Evolutionary conservation across 2,797 vertebrate species (phyloP).

Genomic region (Acrossocheilus fasciatus): DNA sequence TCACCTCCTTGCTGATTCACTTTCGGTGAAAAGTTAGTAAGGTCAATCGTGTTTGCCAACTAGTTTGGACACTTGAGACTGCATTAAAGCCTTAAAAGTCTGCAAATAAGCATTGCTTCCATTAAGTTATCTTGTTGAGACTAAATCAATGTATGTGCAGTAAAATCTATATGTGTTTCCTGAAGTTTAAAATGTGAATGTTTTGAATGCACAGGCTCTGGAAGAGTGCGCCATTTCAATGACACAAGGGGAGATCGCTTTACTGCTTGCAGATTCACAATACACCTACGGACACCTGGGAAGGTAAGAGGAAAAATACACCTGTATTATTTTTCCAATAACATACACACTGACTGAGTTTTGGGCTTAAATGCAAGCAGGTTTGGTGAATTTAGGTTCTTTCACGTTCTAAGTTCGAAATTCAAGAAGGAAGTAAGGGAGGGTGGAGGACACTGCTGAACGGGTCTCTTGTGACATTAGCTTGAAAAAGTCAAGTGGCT

Average conservation of each 20-base stretch:
- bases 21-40: conserved; percentile 8
- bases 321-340: not conserved
- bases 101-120: not conserved
- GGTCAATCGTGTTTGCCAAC: conserved; percentile 6
- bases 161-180: conserved; percentile 3
- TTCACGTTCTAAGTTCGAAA: conserved; percentile 15
- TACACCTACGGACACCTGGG: conserved; percentile 82
- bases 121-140: not conserved
- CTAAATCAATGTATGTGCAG: not conserved
- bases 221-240: conserved; percentile 84
- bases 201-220: conserved; percentile 76
- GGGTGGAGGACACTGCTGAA: conserved; percentile 22
- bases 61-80: not conserved
- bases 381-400: not conserved
- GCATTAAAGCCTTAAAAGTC: conserved; percentile 1
- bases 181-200: conserved; percentile 21
- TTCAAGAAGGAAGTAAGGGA: not conserved
- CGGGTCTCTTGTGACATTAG: conserved; percentile 46
- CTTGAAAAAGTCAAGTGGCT: conserved; percentile 46
- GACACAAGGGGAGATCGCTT: conserved; percentile 79
- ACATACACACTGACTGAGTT: not conserved
- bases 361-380: not conserved
- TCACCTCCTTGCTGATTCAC: conserved; percentile 27
- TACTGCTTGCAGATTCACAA: conserved; percentile 84
- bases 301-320: conserved; percentile 75